Base-by-base conservation (phyloP, 2,888 invertebrate genomes). In the Cephus runcator region DNA sequence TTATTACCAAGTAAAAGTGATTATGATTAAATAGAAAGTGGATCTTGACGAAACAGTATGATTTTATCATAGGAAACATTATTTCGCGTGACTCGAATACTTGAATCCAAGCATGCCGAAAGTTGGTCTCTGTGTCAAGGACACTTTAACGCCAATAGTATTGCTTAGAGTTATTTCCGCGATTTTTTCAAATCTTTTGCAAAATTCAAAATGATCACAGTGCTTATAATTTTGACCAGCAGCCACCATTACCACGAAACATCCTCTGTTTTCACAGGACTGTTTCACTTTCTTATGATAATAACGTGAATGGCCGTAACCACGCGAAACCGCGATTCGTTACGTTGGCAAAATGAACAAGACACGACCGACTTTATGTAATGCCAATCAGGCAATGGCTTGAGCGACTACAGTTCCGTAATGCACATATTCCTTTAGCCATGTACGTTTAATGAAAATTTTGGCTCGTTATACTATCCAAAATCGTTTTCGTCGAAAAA, bases 41-140 rank as follows among this genome's bases (percentile, higher is more conserved):
- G 56, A 56, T 56, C 56, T 23, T 23, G 56, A 23, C 6, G 56
- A 56, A 23, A 56, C 56, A 56, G 9, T 56, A 56, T 23, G 56
- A 23, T 56, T 56, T 56, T 56, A 2, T 56, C 2, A 23, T 56
- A 56, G 56, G 9, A 23, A 23, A 15, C 23, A 56, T 23, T 56
- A 56, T 56, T 23, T 56, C 23, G 23, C 23, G 56, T 56, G 56
- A 56, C 56, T 56, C 9, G 56, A 56, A 56, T 56, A 56, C 23
- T 56, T 56, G 2, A 23, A 56, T 56, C 6, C 23, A 23, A 35
- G 12, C 34, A 6, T 36, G 23, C 34, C 34, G 23, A 34, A 74
- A 74, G 74, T 74, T 74, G 36, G 74, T 34, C 74, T 74, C 23
- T 74, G 74, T 74, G 74, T 74, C 74, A 74, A 74, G 35, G 74